phyloP scores from a whole-genome alignment of 2,797 vertebrate genomes.

The Mionectes olivaceus region DNA sequence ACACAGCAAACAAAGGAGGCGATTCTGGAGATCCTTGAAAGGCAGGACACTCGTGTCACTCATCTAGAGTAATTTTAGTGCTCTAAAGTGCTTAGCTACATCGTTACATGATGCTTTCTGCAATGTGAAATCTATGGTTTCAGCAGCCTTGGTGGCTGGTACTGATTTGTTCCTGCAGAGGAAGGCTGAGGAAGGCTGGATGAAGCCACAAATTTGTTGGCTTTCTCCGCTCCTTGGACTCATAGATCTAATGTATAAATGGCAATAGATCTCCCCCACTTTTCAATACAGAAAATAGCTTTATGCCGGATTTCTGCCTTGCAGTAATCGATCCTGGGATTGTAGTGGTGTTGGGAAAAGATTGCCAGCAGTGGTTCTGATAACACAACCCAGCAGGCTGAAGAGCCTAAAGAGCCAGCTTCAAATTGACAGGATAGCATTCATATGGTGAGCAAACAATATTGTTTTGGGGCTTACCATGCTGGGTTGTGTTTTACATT shows the following conservation, averaged over 20 bases:
- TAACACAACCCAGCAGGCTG: not conserved
- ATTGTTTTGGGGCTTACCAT: not conserved
- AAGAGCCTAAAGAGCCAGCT: not conserved
- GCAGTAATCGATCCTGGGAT: not conserved
- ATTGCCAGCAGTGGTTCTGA: not conserved
- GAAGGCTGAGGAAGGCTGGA: not conserved
- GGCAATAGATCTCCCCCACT: not conserved
- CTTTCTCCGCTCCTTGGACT: not conserved
- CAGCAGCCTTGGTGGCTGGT: not conserved
- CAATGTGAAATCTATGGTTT: not conserved
- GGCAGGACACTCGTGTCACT: not conserved
- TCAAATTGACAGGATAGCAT: not conserved
- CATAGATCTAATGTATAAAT: not conserved
- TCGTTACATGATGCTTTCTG: not conserved
- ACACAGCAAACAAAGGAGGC: rapidly evolving
- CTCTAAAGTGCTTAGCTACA: not conserved
- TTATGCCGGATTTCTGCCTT: not conserved
- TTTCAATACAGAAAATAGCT: not conserved
- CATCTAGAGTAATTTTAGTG: not conserved
- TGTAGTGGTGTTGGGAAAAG: not conserved
- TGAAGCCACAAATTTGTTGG: not conserved
- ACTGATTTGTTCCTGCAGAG: not conserved
- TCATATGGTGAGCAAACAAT: not conserved
- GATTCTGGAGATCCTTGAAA: not conserved
- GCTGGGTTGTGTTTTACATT: not conserved